Base-by-base conservation (phyloP, 1,140 invertebrate genomes). In the Teleopsis dalmanni region DNA sequence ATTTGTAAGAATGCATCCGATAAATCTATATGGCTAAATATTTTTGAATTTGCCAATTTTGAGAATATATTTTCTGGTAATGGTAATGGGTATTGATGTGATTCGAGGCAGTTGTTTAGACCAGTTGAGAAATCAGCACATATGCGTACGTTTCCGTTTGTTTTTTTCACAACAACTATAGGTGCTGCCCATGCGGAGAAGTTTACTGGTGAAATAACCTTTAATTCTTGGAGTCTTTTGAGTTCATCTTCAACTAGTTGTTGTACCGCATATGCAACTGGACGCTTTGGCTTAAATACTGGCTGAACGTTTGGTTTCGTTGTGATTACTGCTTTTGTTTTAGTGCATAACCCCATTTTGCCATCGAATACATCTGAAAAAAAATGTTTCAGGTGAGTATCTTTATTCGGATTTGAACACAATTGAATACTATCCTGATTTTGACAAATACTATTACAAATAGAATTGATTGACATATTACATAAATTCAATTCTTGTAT, bases 181-280 rank as follows among this genome's bases (percentile, higher is more conserved):
- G 70, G 72, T n/a, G 64, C 53, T 29, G 65, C 62, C 70, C 72
- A 74, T 37, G 68, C 55, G 34, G 58, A 56, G 48, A 58, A 50
- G 23, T 60, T 43, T 9, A 73, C 57, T 21, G 16, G 48, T 8
- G 42, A 18, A n/a, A 51, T 44, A 25, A 51, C 25, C 11, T 22
- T 35, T 8, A n/a, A 9, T 14, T 51, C 34, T 23, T 45, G 42
- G 4, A 47, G 22, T 19, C 43, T 36, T 0, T 46, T 14, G 18
- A 47, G 19, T 47, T 48, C 47, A 21, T 21, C 38, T 48, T 42
- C 47, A 14, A 36, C n/a, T n/a, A n/a, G n/a, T n/a, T n/a, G n/a
- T n/a, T n/a, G n/a, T n/a, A n/a, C n/a, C n/a, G n/a, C n/a, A n/a
- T n/a, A n/a, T n/a, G n/a, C n/a, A n/a, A n/a, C n/a, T n/a, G n/a